Conservation (phyloP, 2,113 vertebrate species). For the Prinia subflava region DNA sequence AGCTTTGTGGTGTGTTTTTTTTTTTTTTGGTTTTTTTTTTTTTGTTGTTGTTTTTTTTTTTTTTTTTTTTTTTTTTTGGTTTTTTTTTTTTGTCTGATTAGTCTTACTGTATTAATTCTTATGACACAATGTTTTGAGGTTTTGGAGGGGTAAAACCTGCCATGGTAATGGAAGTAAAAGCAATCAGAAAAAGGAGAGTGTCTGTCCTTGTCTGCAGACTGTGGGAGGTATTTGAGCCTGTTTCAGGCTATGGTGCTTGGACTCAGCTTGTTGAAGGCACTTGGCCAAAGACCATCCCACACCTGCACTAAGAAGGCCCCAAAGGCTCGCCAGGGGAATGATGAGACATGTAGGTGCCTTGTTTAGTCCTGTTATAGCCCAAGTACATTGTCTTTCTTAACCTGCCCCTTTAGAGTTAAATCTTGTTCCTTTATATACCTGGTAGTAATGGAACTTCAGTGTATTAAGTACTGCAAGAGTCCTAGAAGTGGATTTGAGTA, state of each 20-base stretch:
- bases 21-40: background rate
- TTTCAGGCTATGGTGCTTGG: background rate
- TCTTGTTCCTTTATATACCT: background rate
- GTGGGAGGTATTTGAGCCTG: background rate
- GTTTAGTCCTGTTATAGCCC: background rate
- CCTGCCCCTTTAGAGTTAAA: background rate
- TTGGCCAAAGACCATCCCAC: background rate
- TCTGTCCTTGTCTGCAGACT: background rate
- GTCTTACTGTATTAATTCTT: background rate
- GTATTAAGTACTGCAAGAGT: background rate
- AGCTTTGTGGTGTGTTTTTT: too few relatives aligned
- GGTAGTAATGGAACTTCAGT: background rate
- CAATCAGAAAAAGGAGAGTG: background rate
- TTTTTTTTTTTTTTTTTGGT: background rate
- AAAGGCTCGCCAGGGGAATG: rapidly evolving
- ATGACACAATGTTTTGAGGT: background rate
- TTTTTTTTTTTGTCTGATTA: background rate
- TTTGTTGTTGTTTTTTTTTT: too few relatives aligned
- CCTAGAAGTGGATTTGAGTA: background rate
- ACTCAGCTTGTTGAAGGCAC: background rate
- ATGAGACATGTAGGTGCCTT: background rate
- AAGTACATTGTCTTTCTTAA: background rate
- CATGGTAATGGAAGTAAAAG: background rate
- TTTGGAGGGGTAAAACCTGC: background rate
- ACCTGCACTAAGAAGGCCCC: background rate